These are phyloP conservation scores for Dryas iulia DNA, from an alignment of 1,140 invertebrate species.

Conservation along the genomic window DNA sequence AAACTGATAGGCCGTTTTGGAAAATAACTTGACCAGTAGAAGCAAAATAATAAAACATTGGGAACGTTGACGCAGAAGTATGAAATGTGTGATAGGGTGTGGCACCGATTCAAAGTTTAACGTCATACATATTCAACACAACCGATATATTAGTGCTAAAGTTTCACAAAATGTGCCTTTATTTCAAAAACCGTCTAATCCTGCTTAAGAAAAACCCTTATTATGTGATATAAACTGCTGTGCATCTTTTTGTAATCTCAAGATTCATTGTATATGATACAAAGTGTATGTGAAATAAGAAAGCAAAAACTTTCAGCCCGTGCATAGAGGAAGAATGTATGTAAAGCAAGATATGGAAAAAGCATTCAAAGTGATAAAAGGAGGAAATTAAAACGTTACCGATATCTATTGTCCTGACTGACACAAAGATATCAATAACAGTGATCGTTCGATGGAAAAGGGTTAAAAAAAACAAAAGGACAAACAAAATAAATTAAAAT, in stretches of 20 bases:
- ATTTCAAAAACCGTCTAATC: conserved; percentile 26
- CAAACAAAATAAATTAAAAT: conserved; percentile 46
- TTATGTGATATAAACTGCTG: conserved; percentile 56
- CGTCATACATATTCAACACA: conserved; percentile 30
- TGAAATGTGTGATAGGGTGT: conserved; percentile 58
- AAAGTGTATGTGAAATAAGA: conserved; percentile 70
- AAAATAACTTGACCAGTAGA: conserved; percentile 69
- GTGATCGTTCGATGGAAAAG: conserved; percentile 36
- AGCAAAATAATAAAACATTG: conserved; percentile 68
- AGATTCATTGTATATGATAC: conserved; percentile 69
- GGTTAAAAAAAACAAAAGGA: conserved; percentile 34
- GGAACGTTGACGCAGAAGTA: conserved; percentile 58
- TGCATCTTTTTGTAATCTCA: conserved; percentile 59
- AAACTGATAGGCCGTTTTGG: conserved; percentile 79
- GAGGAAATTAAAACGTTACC: conserved; percentile 52
- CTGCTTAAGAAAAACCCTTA: conserved; percentile 26
- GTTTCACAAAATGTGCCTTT: conserved; percentile 51
- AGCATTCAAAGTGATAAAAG: conserved; percentile 76
- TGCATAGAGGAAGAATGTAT: conserved; percentile 75
- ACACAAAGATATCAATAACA: conserved; percentile 58
- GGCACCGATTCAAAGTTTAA: conserved; percentile 40
- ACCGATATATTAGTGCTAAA: conserved; percentile 33
- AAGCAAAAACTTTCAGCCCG: conserved; percentile 76
- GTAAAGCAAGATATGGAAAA: conserved; percentile 75
- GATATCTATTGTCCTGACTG: conserved; percentile 59